These are phyloP conservation scores for Pyrrhura leucotis DNA, from an alignment of 2,797 vertebrate genomes.

Conservation along the genomic window DNA sequence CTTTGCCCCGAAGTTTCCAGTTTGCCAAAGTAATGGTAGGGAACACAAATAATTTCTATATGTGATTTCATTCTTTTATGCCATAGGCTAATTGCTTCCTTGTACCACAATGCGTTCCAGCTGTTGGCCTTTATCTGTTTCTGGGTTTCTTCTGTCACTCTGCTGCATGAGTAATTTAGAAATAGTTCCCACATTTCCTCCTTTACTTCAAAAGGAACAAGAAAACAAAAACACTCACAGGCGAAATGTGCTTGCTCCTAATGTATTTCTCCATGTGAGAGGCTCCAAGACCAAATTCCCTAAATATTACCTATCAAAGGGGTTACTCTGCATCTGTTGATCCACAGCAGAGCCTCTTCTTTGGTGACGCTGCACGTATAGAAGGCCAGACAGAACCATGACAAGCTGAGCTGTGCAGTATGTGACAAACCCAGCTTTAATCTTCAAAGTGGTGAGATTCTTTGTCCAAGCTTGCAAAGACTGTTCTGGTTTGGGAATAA, in stretches of 20 bases:
- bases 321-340: background rate
- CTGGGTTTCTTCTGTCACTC: conserved; percentile 36
- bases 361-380: background rate
- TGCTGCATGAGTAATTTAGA: conserved; percentile 52
- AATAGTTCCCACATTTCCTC: conserved; percentile 70
- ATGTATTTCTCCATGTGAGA: background rate
- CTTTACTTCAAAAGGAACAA: conserved; percentile 49
- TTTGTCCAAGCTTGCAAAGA: background rate
- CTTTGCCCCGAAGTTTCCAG: background rate
- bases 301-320: background rate
- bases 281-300: background rate
- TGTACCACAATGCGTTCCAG: conserved; percentile 66
- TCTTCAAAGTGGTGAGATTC: background rate
- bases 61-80: conserved; percentile 58
- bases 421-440: background rate
- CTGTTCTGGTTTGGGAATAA: background rate
- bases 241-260: background rate
- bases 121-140: conserved; percentile 63
- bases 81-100: conserved; percentile 69
- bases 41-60: conserved; percentile 15
- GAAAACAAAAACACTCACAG: conserved; percentile 10
- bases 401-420: background rate
- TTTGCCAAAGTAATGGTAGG: background rate
- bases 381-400: background rate
- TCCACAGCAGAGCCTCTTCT: background rate